Conservation (phyloP, 2,113 vertebrate species). For the Odocoileus hemionus region DNA sequence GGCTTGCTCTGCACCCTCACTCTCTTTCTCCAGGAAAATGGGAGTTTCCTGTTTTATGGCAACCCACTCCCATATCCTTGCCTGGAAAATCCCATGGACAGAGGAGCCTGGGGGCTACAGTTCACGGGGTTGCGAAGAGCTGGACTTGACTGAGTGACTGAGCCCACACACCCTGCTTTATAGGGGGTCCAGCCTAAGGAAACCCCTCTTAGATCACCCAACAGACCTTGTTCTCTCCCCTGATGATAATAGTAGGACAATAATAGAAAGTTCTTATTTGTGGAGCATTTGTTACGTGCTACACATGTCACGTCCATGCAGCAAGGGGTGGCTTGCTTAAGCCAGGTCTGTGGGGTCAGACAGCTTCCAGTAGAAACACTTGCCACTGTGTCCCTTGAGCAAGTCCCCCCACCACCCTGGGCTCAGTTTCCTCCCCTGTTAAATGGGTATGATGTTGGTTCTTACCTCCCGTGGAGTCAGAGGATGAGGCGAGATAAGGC, state of each 20-base stretch:
- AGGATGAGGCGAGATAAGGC: background rate
- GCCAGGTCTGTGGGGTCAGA: background rate
- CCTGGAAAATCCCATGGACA: background rate
- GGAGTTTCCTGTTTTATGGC: background rate
- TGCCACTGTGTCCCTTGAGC: background rate
- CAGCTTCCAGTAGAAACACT: background rate
- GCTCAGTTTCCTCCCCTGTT: constrained; percentile 15
- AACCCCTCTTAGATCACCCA: background rate
- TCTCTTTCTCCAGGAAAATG: background rate
- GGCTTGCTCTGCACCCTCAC: background rate
- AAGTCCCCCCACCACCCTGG: background rate
- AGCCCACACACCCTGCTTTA: background rate
- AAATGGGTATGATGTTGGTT: background rate
- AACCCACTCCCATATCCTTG: background rate
- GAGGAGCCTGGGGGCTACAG: background rate
- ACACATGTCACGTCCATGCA: fast-evolving
- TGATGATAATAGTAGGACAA: background rate
- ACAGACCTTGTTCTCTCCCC: fast-evolving
- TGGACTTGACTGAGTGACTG: background rate
- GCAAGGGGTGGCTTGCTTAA: background rate
- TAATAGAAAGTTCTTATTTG: background rate
- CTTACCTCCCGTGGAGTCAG: background rate
- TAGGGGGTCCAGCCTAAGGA: background rate
- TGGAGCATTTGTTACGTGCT: background rate
- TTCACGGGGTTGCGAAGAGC: background rate